Evolutionary conservation across 2,113 vertebrate genomes (phyloP).

Genomic region (Suricata suricatta): DNA sequence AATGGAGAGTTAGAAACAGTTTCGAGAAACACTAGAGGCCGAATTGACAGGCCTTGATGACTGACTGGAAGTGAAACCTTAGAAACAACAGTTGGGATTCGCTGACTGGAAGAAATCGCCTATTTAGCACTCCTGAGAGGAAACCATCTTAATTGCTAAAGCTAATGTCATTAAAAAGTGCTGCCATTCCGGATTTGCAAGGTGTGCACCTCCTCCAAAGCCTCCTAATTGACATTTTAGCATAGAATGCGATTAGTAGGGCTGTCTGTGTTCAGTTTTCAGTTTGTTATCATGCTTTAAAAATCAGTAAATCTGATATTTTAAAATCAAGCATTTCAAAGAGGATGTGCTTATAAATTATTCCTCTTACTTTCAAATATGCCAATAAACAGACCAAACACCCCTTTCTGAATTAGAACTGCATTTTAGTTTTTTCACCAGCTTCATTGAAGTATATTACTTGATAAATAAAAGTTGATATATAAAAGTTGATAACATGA

Average conservation of each 20-base stretch:
- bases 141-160: not conserved
- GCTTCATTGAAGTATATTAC: not conserved
- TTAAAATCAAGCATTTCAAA: slow-evolving; percentile 16
- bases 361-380: slow-evolving; percentile 15
- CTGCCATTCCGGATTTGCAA: not conserved
- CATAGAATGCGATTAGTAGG: not conserved
- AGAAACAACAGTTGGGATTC: not conserved
- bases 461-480: not conserved
- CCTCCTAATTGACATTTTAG: not conserved
- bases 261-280: not conserved
- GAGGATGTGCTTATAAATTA: slow-evolving; percentile 37
- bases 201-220: not conserved
- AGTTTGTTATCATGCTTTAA: slow-evolving; percentile 14
- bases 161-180: not conserved
- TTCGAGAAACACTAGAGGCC: not conserved
- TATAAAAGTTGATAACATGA: not conserved
- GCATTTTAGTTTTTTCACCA: not conserved
- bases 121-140: not conserved
- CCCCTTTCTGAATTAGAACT: not conserved
- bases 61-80: not conserved
- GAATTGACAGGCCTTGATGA: not conserved
- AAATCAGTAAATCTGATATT: not conserved
- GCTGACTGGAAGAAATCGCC: not conserved
- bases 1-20: not conserved
- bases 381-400: not conserved